Evolutionary conservation across 2,113 vertebrate genomes (phyloP).

Genomic region (Mastomys coucha): DNA sequence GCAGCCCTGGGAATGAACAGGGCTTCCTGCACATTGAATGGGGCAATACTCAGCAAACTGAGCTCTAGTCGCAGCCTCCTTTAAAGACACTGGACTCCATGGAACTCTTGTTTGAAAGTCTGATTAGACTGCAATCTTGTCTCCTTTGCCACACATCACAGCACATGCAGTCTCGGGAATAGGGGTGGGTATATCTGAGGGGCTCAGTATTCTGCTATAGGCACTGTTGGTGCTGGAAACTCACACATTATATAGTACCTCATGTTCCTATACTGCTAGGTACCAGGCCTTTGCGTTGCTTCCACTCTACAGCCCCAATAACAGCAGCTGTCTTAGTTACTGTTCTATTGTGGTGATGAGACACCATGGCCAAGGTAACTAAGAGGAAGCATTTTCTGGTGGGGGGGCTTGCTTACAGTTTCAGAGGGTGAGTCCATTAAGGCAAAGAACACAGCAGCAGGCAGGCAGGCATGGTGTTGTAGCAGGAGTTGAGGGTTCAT

Average conservation of each 20-base stretch:
- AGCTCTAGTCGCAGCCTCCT: not conserved
- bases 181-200: not conserved
- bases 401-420: not conserved
- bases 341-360: not conserved
- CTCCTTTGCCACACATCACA: not conserved
- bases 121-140: not conserved
- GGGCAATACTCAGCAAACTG: not conserved
- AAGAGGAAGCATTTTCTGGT: not conserved
- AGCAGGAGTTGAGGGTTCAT: not conserved
- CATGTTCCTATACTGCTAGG: not conserved
- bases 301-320: not conserved
- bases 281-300: not conserved
- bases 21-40: not conserved
- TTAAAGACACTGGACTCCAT: not conserved
- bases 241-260: accelerated
- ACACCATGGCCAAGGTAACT: not conserved
- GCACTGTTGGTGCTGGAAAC: not conserved
- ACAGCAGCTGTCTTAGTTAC: not conserved
- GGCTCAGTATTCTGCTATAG: not conserved
- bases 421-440: not conserved
- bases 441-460: not conserved
- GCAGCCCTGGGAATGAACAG: not conserved
- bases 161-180: not conserved
- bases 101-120: not conserved
- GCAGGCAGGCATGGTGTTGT: not conserved